These are phyloP conservation scores for Drosophila rellima DNA, from an alignment of 2,888 invertebrate species.

Conservation along the genomic window DNA sequence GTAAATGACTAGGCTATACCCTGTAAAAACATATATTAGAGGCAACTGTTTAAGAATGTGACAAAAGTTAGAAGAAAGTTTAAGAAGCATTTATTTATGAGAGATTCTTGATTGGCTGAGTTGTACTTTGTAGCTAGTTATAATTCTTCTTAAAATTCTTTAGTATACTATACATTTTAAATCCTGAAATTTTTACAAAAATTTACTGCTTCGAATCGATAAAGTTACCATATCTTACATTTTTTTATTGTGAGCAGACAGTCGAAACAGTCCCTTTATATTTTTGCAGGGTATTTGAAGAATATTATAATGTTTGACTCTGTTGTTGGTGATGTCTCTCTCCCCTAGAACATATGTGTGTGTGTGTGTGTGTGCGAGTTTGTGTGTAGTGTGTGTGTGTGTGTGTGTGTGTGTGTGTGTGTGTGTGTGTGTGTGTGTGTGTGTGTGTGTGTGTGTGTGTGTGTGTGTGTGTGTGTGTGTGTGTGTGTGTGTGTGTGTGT, in stretches of 20 bases:
- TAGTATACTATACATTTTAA: too few relatives aligned
- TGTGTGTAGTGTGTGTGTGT: background rate
- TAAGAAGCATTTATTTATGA: background rate
- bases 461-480: background rate
- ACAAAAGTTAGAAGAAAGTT: background rate
- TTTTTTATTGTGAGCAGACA: too few relatives aligned
- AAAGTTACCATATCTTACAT: too few relatives aligned
- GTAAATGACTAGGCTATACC: conserved; percentile 16
- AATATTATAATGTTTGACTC: background rate
- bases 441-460: background rate
- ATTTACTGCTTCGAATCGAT: too few relatives aligned
- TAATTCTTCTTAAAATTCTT: too few relatives aligned
- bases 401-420: background rate
- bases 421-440: too few relatives aligned
- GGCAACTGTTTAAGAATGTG: background rate
- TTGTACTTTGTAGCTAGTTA: too few relatives aligned
- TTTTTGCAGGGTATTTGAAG: conserved; percentile 11
- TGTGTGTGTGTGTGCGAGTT: too few relatives aligned
- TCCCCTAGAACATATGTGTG: background rate
- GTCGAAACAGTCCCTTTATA: background rate
- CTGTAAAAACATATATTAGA: background rate
- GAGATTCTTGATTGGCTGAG: background rate
- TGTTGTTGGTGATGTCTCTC: conserved; percentile 4
- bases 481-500: too few relatives aligned
- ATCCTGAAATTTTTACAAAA: too few relatives aligned